A percentile compares a stretch with the other conserved stretches of the same genome.
Conservation (phyloP, 92 coral and sea anemone genomes). For the Paramuricea clavata region DNA sequence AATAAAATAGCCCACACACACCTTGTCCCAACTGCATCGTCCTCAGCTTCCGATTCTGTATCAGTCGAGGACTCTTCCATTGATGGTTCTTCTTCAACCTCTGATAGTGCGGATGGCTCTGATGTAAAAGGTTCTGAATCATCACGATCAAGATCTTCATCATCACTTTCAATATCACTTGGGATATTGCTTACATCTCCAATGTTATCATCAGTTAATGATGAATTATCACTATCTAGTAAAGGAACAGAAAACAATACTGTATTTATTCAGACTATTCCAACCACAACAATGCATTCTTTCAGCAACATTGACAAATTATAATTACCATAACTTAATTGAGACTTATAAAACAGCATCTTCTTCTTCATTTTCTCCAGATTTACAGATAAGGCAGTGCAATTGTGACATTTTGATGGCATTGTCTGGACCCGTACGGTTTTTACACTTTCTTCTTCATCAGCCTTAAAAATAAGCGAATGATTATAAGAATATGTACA, state of each 20-base stretch:
- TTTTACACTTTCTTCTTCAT: not conserved
- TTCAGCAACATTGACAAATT: no score
- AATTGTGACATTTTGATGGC: not conserved
- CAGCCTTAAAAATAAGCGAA: not conserved
- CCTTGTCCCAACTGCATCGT: constrained; percentile 1
- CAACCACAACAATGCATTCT: no score
- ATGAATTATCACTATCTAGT: not conserved
- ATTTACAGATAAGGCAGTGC: not conserved
- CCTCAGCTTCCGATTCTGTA: not conserved
- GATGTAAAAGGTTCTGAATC: not conserved
- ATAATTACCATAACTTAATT: not conserved
- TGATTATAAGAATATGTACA: not conserved
- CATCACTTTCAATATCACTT: not conserved
- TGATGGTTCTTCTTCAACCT: not conserved
- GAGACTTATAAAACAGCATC: not conserved
- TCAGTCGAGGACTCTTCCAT: not conserved
- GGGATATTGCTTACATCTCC: not conserved
- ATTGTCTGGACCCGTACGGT: not conserved
- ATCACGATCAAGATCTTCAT: not conserved
- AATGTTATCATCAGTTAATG: not conserved
- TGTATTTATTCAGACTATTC: no score
- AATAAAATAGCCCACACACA: not conserved
- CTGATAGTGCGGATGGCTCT: not conserved
- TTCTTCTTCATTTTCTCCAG: not conserved
- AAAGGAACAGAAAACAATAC: no score